These are phyloP conservation scores for Drosophila niveifrons DNA, from an alignment of 2,888 invertebrate species.

Conservation along the genomic window DNA sequence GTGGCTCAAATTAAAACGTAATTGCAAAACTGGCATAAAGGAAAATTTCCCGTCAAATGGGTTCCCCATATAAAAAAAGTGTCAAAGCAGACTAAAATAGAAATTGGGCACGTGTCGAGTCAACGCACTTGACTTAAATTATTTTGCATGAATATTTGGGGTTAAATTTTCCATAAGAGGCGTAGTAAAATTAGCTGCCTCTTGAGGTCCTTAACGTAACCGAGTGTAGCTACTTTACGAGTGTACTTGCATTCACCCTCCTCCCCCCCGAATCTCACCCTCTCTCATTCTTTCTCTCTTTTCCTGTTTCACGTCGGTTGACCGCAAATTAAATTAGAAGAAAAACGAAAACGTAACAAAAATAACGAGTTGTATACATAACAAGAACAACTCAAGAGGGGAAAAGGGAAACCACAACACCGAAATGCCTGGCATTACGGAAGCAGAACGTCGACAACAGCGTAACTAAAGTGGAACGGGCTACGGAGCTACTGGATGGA, in stretches of 20 bases:
- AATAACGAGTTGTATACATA: constrained; percentile 63
- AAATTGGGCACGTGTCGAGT: constrained; percentile 29
- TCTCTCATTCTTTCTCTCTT: neutral
- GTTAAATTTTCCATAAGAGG: neutral
- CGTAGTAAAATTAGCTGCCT: constrained; percentile 32
- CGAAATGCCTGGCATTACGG: constrained; percentile 55
- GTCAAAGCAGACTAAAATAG: constrained; percentile 30
- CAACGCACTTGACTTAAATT: constrained; percentile 23
- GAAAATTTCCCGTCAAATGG: constrained; percentile 26
- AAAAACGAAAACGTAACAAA: constrained; percentile 67
- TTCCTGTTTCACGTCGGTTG: constrained; percentile 71
- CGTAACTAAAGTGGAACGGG: constrained; percentile 58
- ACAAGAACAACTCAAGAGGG: constrained; percentile 33
- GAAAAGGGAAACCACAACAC: constrained; percentile 31
- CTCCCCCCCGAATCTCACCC: too few species aligned
- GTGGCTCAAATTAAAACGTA: constrained; percentile 55
- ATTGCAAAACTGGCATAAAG: constrained; percentile 43
- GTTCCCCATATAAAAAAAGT: constrained; percentile 38
- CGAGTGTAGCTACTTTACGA: constrained; percentile 60
- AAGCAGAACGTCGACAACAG: constrained; percentile 41
- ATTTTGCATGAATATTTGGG: constrained; percentile 21
- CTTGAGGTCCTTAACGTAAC: constrained; percentile 32
- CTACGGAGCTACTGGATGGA: constrained; percentile 42
- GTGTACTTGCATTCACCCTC: neutral
- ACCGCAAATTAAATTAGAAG: constrained; percentile 80